A percentile compares a stretch with the other conserved stretches of the same genome.
These are phyloP conservation scores for Brassicogethes aeneus DNA, from an alignment of 2,888 invertebrate genomes.

Conservation along the genomic window DNA sequence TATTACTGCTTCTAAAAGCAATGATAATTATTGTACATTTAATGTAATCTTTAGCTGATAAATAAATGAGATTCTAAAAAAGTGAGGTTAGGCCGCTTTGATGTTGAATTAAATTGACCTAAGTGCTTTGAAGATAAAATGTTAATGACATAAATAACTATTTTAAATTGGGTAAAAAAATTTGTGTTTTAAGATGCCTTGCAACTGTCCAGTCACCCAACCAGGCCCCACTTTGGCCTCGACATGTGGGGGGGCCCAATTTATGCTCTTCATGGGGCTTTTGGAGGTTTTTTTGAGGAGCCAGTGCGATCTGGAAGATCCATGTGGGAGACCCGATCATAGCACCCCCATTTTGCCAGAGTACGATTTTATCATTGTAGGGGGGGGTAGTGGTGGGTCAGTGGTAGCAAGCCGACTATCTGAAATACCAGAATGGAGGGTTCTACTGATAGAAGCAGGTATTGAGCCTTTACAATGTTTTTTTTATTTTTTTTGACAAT, in stretches of 20 bases:
- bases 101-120: too few relatives aligned
- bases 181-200: too few relatives aligned
- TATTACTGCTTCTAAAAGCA: too few relatives aligned
- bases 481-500: conserved; percentile 1
- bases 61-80: too few relatives aligned
- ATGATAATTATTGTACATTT: too few relatives aligned
- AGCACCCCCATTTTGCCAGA: conserved; percentile 49
- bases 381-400: conserved; percentile 63
- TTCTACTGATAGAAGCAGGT: conserved; percentile 67
- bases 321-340: conserved; percentile 63
- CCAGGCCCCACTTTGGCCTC: conserved; percentile 76
- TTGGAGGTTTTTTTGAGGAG: conserved; percentile 77
- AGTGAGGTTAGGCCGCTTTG: too few relatives aligned
- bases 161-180: too few relatives aligned
- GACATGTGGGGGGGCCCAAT: conserved; percentile 75
- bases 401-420: conserved; percentile 64
- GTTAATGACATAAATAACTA: too few relatives aligned
- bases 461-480: too few relatives aligned
- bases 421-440: conserved; percentile 64
- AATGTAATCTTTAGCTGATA: too few relatives aligned
- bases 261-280: conserved; percentile 85
- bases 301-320: conserved; percentile 82
- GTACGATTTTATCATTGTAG: conserved; percentile 70
- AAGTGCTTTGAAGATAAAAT: too few relatives aligned
- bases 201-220: conserved; percentile 74